Percentiles rank a stretch among this genome's conserved stretches.
Conservation (phyloP, 2,888 invertebrate genomes). For the Conus canariensis region DNA sequence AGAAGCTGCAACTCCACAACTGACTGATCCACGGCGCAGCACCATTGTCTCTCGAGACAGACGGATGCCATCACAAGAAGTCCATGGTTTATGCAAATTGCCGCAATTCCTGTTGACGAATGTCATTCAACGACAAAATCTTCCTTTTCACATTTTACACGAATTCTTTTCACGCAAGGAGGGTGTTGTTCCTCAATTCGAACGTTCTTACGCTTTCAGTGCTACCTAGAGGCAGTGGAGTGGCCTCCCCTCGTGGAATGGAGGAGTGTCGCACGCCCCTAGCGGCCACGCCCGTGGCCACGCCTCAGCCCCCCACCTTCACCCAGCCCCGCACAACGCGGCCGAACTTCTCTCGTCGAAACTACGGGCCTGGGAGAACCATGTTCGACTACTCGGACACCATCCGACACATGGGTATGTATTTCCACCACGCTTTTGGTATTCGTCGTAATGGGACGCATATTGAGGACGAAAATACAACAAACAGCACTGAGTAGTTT, state of each 20-base stretch:
- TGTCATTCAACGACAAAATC: too few relatives aligned
- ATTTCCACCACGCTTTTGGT: neutral
- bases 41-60: too few relatives aligned
- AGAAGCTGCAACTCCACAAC: too few relatives aligned
- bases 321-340: neutral
- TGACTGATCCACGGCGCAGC: too few relatives aligned
- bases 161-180: too few relatives aligned
- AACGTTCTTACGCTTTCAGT: neutral
- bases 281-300: conserved; percentile 1
- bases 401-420: conserved; percentile 38
- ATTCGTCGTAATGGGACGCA: neutral
- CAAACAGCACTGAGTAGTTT: too few relatives aligned
- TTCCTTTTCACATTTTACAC: too few relatives aligned
- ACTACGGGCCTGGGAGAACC: conserved; percentile 44
- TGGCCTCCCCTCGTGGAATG: conserved; percentile 22
- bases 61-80: neutral
- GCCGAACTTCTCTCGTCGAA: conserved; percentile 24
- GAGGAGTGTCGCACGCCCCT: conserved; percentile 17
- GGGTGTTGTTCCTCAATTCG: too few relatives aligned
- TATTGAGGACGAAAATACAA: too few relatives aligned
- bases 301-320: neutral
- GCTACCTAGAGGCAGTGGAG: neutral
- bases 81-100: neutral
- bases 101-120: too few relatives aligned
- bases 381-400: conserved; percentile 49